Base-by-base conservation (phyloP, 2,113 vertebrate genomes). In the Girardinichthys multiradiatus region DNA sequence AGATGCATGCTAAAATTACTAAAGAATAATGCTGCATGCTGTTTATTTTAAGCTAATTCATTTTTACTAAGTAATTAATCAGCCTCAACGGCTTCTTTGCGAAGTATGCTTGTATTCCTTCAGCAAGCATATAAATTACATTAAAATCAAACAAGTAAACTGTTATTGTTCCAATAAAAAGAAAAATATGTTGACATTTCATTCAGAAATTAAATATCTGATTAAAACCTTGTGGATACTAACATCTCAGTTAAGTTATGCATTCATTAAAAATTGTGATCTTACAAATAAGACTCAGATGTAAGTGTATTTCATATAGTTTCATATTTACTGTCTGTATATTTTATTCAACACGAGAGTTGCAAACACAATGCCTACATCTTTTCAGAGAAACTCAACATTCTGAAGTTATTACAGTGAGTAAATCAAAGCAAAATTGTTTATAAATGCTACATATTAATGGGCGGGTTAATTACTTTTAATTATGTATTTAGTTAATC, bases 1-100 rank as follows among this genome's bases (percentile, higher is more conserved):
- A 86, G 61, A 64, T 93, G 2, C 74, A 86, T 14, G 2, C 15
- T 33, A 89, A 78, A 86, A 85, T 94, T 15, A 90, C 74, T 8
- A 59, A 68, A 29, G 37, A 15, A 21, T 85, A 65, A 74, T 60
- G 26, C 37, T 19, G 17, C 0, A 0, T 13, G 1, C 6, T 21
- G 29, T 62, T 42, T n/a, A n/a, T 68, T 66, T 75, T n/a, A 11
- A 10, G 6, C n/a, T 54, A 5, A 30, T 0, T 7, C 5, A 6
- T 29, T 42, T 60, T 58, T 39, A 42, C 27, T 9, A 10, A 15
- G 4, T 66, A 8, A 45, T 27, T 28, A 28, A 70, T 28, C 14
- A 37, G 29, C 24, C 10, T 21, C 19, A 13, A 19, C 24, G 14
- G 64, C 12, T 31, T 35, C 24, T 17, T 51, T 24, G 14, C 1